A percentile compares a stretch with the other conserved stretches of the same genome.
phyloP scores from a whole-genome alignment of 2,113 vertebrate species.

The Plotosus lineatus region DNA sequence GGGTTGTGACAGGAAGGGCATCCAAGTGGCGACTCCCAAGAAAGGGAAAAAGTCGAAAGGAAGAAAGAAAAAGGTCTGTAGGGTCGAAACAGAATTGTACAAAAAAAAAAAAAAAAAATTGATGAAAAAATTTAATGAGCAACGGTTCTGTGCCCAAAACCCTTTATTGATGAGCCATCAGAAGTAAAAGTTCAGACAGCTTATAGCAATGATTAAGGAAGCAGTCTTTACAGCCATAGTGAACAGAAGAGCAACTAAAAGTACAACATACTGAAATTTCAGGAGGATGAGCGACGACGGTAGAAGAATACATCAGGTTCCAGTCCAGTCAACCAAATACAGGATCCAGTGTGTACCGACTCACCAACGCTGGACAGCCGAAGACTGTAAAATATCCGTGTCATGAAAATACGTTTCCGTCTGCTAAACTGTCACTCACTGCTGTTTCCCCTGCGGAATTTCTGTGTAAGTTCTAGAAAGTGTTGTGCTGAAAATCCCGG shows the following conservation, averaged over 20 bases:
- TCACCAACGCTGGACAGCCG: background rate
- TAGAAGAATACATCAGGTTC: background rate
- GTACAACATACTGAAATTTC: background rate
- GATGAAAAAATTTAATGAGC: background rate
- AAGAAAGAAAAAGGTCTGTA: too few species aligned
- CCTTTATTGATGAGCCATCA: background rate
- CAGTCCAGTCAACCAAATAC: background rate
- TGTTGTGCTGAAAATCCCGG: background rate
- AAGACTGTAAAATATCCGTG: background rate
- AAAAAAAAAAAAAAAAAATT: background rate
- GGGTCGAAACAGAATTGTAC: background rate
- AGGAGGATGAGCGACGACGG: background rate
- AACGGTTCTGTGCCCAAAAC: background rate
- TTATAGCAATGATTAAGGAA: background rate
- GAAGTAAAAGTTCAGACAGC: background rate
- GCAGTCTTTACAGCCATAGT: background rate
- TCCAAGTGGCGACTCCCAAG: too few species aligned
- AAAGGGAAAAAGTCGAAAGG: too few species aligned
- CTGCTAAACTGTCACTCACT: background rate
- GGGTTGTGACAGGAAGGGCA: too few species aligned
- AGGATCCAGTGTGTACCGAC: background rate
- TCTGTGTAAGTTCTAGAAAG: background rate
- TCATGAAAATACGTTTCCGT: background rate
- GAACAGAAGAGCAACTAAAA: background rate
- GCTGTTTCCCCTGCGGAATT: background rate